A percentile compares a stretch with the other conserved stretches of the same genome.
Evolutionary conservation across 2,888 invertebrate species (phyloP).

Genomic region (Coenonympha arcania): DNA sequence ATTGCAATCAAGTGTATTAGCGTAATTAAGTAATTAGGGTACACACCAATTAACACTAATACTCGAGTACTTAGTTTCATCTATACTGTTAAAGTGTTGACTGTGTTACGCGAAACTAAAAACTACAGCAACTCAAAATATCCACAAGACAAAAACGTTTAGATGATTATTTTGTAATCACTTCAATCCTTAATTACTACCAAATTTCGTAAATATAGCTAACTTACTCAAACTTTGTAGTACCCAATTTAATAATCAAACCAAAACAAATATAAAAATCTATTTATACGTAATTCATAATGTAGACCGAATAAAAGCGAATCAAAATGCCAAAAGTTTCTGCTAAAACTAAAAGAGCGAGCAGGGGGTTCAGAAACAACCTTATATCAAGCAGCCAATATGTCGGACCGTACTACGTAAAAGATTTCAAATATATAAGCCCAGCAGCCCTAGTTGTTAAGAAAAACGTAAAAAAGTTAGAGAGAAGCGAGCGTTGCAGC

Average conservation of each 20-base stretch:
- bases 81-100: background rate
- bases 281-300: no score
- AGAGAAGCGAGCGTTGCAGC: constrained; percentile 27
- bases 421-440: constrained; percentile 58
- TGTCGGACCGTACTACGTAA: constrained; percentile 52
- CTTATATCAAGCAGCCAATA: constrained; percentile 36
- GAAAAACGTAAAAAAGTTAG: constrained; percentile 24
- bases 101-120: background rate
- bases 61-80: background rate
- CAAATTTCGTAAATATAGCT: no score
- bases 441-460: constrained; percentile 38
- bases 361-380: constrained; percentile 27
- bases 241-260: no score
- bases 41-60: background rate
- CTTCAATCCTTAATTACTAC: no score
- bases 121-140: background rate
- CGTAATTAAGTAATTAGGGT: background rate
- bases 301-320: background rate
- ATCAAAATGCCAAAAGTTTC: constrained; percentile 15
- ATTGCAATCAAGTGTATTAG: constrained; percentile 7
- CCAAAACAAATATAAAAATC: no score
- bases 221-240: no score
- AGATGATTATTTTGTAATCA: no score
- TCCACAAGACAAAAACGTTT: no score
- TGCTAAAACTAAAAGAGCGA: constrained; percentile 8